Evolutionary conservation across 2,888 invertebrate species (phyloP).

Genomic region (Dorcus hopei): DNA sequence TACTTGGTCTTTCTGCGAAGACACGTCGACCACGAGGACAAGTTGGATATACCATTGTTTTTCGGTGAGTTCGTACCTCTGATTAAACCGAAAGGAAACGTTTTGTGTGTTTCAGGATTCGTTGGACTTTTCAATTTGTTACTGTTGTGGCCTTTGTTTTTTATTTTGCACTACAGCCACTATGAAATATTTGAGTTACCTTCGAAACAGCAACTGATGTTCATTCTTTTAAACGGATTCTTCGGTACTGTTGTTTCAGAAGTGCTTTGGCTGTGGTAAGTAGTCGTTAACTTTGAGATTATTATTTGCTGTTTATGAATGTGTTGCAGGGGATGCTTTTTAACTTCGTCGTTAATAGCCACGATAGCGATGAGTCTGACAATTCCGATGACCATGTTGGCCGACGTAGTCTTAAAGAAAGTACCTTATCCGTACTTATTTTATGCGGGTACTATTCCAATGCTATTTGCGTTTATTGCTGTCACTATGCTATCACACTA

Average conservation of each 20-base stretch:
- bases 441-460: conserved; percentile 75
- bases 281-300: conserved; percentile 13
- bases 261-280: conserved; percentile 88
- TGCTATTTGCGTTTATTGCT: conserved; percentile 71
- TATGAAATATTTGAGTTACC: conserved; percentile 87
- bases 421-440: conserved; percentile 68
- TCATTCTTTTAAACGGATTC: conserved; percentile 80
- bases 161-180: conserved; percentile 77
- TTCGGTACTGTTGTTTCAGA: conserved; percentile 90
- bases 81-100: neutral
- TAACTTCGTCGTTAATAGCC: conserved; percentile 88
- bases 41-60: conserved; percentile 91
- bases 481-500: conserved; percentile 69
- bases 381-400: conserved; percentile 85
- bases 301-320: too few relatives aligned
- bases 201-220: conserved; percentile 72
- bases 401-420: conserved; percentile 72
- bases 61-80: conserved; percentile 66
- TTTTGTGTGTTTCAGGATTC: conserved; percentile 64
- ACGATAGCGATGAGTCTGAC: conserved; percentile 82
- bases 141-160: conserved; percentile 85
- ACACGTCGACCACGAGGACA: conserved; percentile 88
- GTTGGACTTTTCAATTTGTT: conserved; percentile 90
- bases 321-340: conserved; percentile 79
- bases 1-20: conserved; percentile 85